Base-by-base conservation (phyloP, 1,140 invertebrate genomes). In the Pseudomyrmex gracilis region DNA sequence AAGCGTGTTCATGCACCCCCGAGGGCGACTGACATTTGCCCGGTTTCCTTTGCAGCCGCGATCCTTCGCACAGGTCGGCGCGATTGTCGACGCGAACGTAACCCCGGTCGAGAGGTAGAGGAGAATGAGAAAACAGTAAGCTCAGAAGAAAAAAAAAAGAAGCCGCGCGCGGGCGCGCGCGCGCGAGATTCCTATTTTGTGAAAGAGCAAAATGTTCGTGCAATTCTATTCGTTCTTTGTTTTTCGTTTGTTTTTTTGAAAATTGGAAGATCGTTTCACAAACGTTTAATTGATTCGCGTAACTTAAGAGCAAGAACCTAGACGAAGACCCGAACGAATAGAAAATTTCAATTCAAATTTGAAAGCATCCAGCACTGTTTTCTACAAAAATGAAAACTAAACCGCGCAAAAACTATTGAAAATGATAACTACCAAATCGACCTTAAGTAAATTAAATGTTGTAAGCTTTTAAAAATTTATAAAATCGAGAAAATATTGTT, bases 31-130 rank as follows among this genome's bases (percentile, higher is more conserved):
- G 77, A 74, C 84, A 84, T 85, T 87, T 88, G 73, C 82, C 77
- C 73, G 84, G 84, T 89, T 89, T 88, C 86, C 84, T 89, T 87
- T 84, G 68, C 83, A 76, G 43, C 60, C 49, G 45, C 22, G 53
- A 43, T 63, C 74, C 61, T 7, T 70, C 43, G 76, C 74, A 51
- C 43, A 73, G 49, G 68, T 66, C 82, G 51, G 12, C 43, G 53
- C 73, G 73, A 71, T 84, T 84, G 73, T 86, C 82, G 73, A 77
- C 82, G 20, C 34, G 70, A 82, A 76, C 73, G 22, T 47, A 61
- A 51, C 47, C 24, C 61, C 20, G 53, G 64, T 49, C 20, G 66
- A 53, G 24, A 77, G 67, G 5, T 34, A 47, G 12, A 53, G 60
- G 2, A 58, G 76, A 60, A 70, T 51, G 7, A 76, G 53, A 58